Evolutionary conservation across 2,113 vertebrate genomes (phyloP), one percentile per base, ranked within the genome.

Genomic region (Ahaetulla prasina): DNA sequence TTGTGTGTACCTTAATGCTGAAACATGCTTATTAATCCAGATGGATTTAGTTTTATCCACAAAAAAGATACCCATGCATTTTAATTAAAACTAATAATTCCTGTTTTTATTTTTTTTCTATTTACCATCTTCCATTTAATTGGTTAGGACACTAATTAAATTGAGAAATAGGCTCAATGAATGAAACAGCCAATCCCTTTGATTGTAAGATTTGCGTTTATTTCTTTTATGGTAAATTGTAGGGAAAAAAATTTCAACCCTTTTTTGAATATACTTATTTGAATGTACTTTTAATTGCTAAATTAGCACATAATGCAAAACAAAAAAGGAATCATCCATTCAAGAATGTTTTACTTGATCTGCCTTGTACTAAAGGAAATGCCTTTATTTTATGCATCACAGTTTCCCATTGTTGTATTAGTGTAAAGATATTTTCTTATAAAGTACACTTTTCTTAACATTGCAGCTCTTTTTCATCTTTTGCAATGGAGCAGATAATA

Each of bases 11-110:
- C 90, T 85, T 57, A 57, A 22, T 55, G 90, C 84, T 93, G 74
- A 43, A 90, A 74, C 12, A 2, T 88, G 2, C 57, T 49, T 39
- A 55, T 8, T 94, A 87, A 23, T 55, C 54, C 87, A 55, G 93
- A n/a, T 86, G 93, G 94, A 92, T 88, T 94, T 92, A 89, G 91
- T 30, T 54, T n/a, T 0, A 0, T 54, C 10, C 1, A 25, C 88
- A 93, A 84, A 93, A 2, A 0, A 47, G 30, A 20, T 90, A 43
- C 89, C 49, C 53, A 94, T 93, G 54, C 89, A 68, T 54, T 55
- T 35, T 90, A 94, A 52, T 89, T 10, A 92, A 91, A 95, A 94
- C 43, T 90, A 95, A 90, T 87, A 90, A 20, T 88, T 94, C 92
- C 87, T 20, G 92, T 87, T 87, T 87, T 87, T 95, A 80, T 3